Percentiles rank a stretch among this genome's conserved stretches.
Conservation (phyloP, 2,888 invertebrate species). For the Ceriagrion tenellum region DNA sequence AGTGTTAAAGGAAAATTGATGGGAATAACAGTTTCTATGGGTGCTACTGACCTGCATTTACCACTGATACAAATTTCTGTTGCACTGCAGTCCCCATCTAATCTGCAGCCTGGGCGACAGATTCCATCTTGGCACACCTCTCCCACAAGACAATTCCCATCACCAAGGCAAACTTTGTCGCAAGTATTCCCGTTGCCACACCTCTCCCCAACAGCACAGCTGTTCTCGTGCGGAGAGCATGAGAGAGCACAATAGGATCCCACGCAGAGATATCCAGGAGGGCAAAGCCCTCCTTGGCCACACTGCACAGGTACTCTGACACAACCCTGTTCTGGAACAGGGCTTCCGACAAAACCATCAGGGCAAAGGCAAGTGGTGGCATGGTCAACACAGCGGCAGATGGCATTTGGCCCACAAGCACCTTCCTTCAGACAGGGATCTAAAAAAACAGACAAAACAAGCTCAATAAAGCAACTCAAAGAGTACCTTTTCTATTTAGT, state of each 20-base stretch:
- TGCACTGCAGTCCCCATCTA: conserved; percentile 88
- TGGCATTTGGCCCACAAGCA: conserved; percentile 91
- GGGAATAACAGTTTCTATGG: neutral
- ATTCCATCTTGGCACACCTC: conserved; percentile 91
- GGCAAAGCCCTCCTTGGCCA: conserved; percentile 84
- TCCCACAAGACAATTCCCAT: conserved; percentile 93
- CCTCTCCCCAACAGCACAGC: conserved; percentile 91
- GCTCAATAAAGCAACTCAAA: too few relatives aligned
- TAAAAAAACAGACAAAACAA: conserved; percentile 69
- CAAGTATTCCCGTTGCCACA: conserved; percentile 87
- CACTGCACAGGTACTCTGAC: conserved; percentile 89
- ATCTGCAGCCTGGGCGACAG: conserved; percentile 90
- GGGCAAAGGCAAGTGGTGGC: conserved; percentile 90
- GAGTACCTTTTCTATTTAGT: too few relatives aligned
- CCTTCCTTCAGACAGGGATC: conserved; percentile 89
- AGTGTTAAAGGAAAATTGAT: neutral
- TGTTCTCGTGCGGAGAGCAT: conserved; percentile 84
- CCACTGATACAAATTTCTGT: conserved; percentile 88
- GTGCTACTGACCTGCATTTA: conserved; percentile 81
- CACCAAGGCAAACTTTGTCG: conserved; percentile 92
- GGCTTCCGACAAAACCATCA: conserved; percentile 91
- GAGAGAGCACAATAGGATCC: conserved; percentile 88
- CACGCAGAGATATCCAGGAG: conserved; percentile 88
- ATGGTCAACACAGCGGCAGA: conserved; percentile 88
- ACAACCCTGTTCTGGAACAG: conserved; percentile 93